phyloP scores from a whole-genome alignment of 1,140 invertebrate genomes.

The Delia radicum region DNA sequence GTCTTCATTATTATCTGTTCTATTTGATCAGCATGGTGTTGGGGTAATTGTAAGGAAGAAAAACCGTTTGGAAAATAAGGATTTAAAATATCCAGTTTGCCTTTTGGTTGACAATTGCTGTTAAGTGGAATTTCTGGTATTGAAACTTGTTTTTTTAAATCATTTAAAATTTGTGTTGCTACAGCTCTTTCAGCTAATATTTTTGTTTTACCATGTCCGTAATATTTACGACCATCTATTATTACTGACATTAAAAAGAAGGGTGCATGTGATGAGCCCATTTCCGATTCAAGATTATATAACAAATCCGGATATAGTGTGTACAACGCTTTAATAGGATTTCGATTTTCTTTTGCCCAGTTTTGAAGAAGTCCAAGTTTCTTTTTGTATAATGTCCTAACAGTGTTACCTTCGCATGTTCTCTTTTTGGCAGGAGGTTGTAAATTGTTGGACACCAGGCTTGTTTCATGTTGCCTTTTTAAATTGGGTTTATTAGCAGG shows the following conservation, averaged over 20 bases:
- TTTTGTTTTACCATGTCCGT: not conserved
- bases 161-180: not conserved
- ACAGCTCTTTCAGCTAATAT: not conserved
- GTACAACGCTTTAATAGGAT: not conserved
- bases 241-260: not conserved
- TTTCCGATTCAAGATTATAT: not conserved
- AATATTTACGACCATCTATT: not conserved
- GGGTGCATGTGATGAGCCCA: not conserved
- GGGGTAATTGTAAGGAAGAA: slow-evolving; percentile 52
- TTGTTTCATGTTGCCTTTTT: not conserved
- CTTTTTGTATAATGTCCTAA: not conserved
- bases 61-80: not conserved
- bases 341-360: not conserved
- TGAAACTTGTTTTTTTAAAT: not conserved
- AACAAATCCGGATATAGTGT: not conserved
- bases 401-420: not conserved
- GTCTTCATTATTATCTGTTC: not conserved
- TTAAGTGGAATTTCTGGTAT: not conserved
- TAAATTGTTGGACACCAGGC: not conserved
- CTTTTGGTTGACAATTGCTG: too few species aligned
- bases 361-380: not conserved
- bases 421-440: not conserved
- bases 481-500: too few species aligned
- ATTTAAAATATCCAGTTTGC: not conserved
- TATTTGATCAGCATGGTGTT: not conserved